Evolutionary conservation across 2,888 invertebrate species (phyloP).

Genomic region (Protophormia terraenovae): DNA sequence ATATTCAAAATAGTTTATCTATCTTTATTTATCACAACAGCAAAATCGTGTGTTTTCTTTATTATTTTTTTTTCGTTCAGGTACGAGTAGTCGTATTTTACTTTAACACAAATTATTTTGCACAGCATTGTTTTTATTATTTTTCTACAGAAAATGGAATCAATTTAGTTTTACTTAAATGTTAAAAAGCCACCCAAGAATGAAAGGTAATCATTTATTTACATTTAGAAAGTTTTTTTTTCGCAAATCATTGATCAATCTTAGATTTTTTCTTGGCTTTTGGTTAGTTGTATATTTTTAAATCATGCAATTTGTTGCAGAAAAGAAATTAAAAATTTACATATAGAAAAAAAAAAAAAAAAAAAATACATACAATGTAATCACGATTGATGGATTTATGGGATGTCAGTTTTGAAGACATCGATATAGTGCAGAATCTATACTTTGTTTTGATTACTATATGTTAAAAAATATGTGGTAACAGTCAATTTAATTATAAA

Average conservation of each 20-base stretch:
- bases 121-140: neutral
- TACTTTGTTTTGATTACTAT: too few species aligned
- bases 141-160: constrained; percentile 8
- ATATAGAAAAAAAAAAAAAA: neutral
- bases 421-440: too few species aligned
- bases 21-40: constrained; percentile 49
- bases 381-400: constrained; percentile 39
- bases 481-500: too few species aligned
- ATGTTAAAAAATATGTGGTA: too few species aligned
- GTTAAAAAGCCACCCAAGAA: constrained; percentile 52
- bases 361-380: neutral
- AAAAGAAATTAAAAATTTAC: constrained; percentile 46
- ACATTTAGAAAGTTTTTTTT: constrained; percentile 57
- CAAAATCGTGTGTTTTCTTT: constrained; percentile 50
- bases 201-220: constrained; percentile 53
- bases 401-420: too few species aligned
- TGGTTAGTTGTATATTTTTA: constrained; percentile 8
- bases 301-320: constrained; percentile 48
- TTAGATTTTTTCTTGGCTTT: constrained; percentile 30
- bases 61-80: neutral
- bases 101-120: neutral
- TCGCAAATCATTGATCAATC: constrained; percentile 52
- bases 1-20: constrained; percentile 62
- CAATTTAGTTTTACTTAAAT: neutral
- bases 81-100: neutral